phyloP scores from a whole-genome alignment of 1,140 invertebrate genomes.

The Drosophila carrolli region DNA sequence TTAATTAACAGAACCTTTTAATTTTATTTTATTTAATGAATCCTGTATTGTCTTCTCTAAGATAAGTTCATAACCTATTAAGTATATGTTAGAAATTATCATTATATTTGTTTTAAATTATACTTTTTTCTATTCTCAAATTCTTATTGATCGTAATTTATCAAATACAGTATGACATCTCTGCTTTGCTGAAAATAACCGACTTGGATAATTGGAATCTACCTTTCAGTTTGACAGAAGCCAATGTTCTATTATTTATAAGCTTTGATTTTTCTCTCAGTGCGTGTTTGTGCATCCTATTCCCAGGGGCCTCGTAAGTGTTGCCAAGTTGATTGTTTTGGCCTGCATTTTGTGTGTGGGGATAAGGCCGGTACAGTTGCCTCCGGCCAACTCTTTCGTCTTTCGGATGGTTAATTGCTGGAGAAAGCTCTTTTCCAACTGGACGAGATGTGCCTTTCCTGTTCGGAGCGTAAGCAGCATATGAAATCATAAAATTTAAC shows the following conservation, averaged over 20 bases:
- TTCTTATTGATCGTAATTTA: no score
- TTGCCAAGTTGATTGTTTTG: conserved; percentile 75
- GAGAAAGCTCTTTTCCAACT: conserved; percentile 31
- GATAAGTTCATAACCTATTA: no score
- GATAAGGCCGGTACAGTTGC: conserved; percentile 52
- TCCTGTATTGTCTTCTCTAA: no score
- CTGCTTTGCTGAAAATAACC: no score
- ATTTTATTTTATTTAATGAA: no score
- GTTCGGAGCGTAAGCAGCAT: conserved; percentile 30
- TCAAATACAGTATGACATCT: no score
- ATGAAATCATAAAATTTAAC: conserved; percentile 81
- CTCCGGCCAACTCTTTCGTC: conserved; percentile 27
- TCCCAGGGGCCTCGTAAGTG: conserved; percentile 76
- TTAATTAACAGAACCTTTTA: no score
- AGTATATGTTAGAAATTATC: no score
- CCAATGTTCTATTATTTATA: no score
- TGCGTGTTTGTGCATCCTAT: conserved; percentile 30
- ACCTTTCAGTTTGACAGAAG: no score
- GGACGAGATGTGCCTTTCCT: conserved; percentile 15
- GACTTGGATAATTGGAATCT: neutral
- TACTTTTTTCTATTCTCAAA: no score
- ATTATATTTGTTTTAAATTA: no score
- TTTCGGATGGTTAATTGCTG: conserved; percentile 47
- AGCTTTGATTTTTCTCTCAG: neutral
- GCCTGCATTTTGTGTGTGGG: conserved; percentile 13